Evolutionary conservation across 2,113 vertebrate species (phyloP), one percentile per base, ranked within the genome.

Genomic region (Cryptomyrus ogoouensis): DNA sequence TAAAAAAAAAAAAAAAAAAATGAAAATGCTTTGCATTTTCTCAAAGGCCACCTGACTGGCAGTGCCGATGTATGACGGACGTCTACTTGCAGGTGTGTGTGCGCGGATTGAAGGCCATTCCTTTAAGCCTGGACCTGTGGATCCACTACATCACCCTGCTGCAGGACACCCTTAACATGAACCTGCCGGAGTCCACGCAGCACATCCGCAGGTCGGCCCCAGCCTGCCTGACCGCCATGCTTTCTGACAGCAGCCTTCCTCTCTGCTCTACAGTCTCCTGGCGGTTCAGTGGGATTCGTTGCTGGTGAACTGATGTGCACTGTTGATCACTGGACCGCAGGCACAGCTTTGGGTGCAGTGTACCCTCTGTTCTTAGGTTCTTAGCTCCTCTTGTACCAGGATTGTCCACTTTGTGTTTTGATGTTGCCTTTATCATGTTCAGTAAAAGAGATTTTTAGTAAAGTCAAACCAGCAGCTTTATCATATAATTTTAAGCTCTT

Each of bases 51-150:
- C 39, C 9, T 24, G 44, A 19, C 24, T 83, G 21, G 39, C 83
- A 84, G 15, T 46, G 44, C 19, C 1, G 7, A 3, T 27, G 19
- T 88, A 35, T 83, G 58, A 47, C 17, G 3, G n/a, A 13, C 27
- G 3, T 56, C 15, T 56, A 1, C 49, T 88, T 74, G 62, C 87
- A 97, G 97, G 96, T 97, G 49, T 97, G 96, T 91, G 91, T 94
- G 83, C 94, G 93, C 53, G 97, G 97, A 13, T 94, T 97, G 24
- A 95, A 96, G 90, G 94, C 91, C 2, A 97, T 97, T 90, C 96
- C 97, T 0, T 94, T 97, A 15, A 97, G 96, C 91, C 94, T 97
- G 90, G 96, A 97, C 91, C 91, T 98, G 12, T 98, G 97, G 97
- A 97, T 97, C 89, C 97, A 97, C 90, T 98, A 97, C 90, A 96